Conservation (phyloP, 2,113 vertebrate species). For the Dipodomys spectabilis region DNA sequence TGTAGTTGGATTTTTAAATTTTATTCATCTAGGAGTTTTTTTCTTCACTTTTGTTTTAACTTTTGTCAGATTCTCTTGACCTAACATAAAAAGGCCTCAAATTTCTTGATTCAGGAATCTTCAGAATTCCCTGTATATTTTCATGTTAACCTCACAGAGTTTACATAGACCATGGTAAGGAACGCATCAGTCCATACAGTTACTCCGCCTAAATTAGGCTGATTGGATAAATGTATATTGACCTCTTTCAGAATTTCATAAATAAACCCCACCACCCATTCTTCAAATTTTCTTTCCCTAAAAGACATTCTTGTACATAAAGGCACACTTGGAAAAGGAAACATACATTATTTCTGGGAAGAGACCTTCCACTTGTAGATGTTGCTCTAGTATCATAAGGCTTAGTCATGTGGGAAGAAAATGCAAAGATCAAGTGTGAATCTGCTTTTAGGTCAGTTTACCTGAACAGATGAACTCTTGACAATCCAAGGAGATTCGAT, state of each 20-base stretch:
- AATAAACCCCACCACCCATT: background rate
- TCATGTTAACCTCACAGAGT: background rate
- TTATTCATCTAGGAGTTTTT: background rate
- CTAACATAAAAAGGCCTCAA: conserved; percentile 17
- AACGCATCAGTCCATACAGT: background rate
- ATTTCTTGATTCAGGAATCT: conserved; percentile 21
- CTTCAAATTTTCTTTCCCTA: conserved; percentile 31
- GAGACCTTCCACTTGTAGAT: conserved; percentile 40
- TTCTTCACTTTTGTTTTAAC: background rate
- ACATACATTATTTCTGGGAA: conserved; percentile 27
- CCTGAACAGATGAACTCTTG: conserved; percentile 46
- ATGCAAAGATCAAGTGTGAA: conserved; percentile 12
- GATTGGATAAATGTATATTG: conserved; percentile 11
- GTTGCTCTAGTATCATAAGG: background rate
- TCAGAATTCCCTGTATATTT: conserved; percentile 45
- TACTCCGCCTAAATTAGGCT: conserved; percentile 49
- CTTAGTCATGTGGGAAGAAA: conserved; percentile 34
- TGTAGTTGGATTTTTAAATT: conserved; percentile 12
- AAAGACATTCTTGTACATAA: conserved; percentile 40
- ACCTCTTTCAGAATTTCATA: conserved; percentile 53
- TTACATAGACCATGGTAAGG: background rate
- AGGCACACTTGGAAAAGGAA: conserved; percentile 49
- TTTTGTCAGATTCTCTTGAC: conserved; percentile 52
- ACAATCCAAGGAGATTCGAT: background rate
- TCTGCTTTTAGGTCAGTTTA: conserved; percentile 28